phyloP scores from a whole-genome alignment of 2,888 invertebrate genomes.

The Megalurothrips usitatus region DNA sequence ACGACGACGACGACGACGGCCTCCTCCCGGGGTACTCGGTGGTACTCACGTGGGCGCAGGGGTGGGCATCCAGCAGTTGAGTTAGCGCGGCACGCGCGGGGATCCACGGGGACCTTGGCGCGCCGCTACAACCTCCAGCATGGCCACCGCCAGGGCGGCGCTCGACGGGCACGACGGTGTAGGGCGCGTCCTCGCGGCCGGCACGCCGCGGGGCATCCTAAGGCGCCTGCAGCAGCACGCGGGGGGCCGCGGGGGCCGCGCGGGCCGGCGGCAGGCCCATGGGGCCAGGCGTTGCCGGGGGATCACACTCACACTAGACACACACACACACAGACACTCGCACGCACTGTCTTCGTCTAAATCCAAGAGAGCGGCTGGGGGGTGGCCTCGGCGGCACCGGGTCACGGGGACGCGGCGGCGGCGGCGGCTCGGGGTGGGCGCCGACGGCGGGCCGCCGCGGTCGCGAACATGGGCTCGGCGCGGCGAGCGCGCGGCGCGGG shows the following conservation, averaged over 20 bases:
- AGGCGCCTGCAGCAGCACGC: not conserved
- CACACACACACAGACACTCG: not conserved
- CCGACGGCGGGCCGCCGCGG: not conserved
- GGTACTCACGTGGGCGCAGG: conserved; percentile 6
- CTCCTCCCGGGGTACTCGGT: too few relatives aligned
- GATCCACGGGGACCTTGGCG: not conserved
- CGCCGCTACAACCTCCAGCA: not conserved
- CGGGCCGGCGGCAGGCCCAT: not conserved
- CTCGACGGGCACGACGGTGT: not conserved
- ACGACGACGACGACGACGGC: too few relatives aligned
- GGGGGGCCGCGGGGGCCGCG: not conserved
- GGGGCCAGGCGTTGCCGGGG: not conserved
- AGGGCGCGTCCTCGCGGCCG: not conserved
- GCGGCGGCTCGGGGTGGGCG: not conserved
- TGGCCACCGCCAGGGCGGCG: not conserved
- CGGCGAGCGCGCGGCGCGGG: not conserved
- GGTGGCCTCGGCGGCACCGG: not conserved
- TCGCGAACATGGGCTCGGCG: not conserved
- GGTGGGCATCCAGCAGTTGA: conserved; percentile 1
- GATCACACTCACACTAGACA: not conserved
- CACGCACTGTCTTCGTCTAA: not conserved
- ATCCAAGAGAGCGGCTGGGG: not conserved
- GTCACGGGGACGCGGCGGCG: not conserved
- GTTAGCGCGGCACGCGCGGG: not conserved
- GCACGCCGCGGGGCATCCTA: not conserved